Base-by-base conservation (phyloP, 2,888 invertebrate species). In the Trichacis sp. region DNA sequence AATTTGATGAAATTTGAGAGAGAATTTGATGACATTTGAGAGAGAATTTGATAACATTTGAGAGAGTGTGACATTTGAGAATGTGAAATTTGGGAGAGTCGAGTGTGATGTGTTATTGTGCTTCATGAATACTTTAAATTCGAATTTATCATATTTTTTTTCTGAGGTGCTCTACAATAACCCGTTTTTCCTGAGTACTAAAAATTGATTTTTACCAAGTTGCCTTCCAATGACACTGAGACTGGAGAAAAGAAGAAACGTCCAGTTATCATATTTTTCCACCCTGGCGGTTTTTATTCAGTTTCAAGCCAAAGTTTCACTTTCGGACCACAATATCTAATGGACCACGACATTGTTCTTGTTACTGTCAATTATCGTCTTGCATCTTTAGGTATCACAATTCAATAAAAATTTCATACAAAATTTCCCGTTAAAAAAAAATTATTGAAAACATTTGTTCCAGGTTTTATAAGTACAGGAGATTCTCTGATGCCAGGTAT, bases 201-300 rank as follows among this genome's bases (percentile, higher is more conserved):
- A n/a, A n/a, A n/a, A n/a, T n/a, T n/a, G n/a, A n/a, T 15, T 14
- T 42, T 15, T 42, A 15, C 14, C 8, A 20, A 46, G 46, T 18
- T 46, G 1, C 46, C 36, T 14, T 14, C 36, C 6, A 49, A 38
- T 12, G 19, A 49, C 30, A 18, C 6, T 38, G 29, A 47, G 45
- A 18, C 2, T 50, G 2, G 64, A 50, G 1, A 46, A 20, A 29
- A 14, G 2, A 24, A 5, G n/a, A 57, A 49, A 19, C 70, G 84
- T 9, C 90, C 92, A 0, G 92, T 92, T 1, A 84, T 92, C 4
- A 87, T 92, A 0, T 90, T 87, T 79, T 87, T 92, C 62, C 92
- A 92, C 81, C 87, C 89, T 0, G 92, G 92, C 0, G 90, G 87
- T n/a, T 91, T 89, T 79, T 89, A 90, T 77, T 85, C 85, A 0